phyloP scores from a whole-genome alignment of 2,797 vertebrate genomes.

The Poecilia picta region DNA sequence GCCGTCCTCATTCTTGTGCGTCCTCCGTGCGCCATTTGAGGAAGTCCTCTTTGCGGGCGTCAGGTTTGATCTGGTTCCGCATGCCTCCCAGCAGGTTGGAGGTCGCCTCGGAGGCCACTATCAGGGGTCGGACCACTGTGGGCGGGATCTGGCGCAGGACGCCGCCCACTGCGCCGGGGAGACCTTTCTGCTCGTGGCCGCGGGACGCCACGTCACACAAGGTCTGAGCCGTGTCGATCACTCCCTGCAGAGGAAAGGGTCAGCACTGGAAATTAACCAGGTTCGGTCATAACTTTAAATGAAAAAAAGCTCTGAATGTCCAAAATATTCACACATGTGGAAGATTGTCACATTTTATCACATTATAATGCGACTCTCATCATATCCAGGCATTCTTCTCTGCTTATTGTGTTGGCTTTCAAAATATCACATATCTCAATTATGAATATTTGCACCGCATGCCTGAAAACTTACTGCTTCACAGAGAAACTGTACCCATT shows the following conservation, averaged over 20 bases:
- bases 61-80: conserved; percentile 94
- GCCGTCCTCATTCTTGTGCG: conserved; percentile 82
- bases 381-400: too few relatives aligned
- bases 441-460: too few relatives aligned
- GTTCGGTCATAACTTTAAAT: background rate
- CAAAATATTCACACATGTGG: background rate
- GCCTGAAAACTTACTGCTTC: too few relatives aligned
- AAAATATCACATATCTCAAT: too few relatives aligned
- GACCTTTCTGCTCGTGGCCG: conserved; percentile 92
- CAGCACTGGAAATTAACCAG: background rate
- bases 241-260: conserved; percentile 25
- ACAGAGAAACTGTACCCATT: too few relatives aligned
- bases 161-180: conserved; percentile 91
- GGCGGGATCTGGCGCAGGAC: conserved; percentile 93
- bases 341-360: background rate
- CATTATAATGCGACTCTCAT: background rate
- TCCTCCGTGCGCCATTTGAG: conserved; percentile 93
- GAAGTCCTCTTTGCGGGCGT: conserved; percentile 91
- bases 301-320: background rate
- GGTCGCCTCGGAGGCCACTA: conserved; percentile 92
- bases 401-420: too few relatives aligned
- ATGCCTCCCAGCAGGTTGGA: conserved; percentile 93
- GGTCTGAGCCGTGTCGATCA: conserved; percentile 85
- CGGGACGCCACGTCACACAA: conserved; percentile 91
- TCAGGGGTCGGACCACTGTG: conserved; percentile 92